phyloP scores from a whole-genome alignment of 2,888 invertebrate genomes.

The Cephus rjabovi region DNA sequence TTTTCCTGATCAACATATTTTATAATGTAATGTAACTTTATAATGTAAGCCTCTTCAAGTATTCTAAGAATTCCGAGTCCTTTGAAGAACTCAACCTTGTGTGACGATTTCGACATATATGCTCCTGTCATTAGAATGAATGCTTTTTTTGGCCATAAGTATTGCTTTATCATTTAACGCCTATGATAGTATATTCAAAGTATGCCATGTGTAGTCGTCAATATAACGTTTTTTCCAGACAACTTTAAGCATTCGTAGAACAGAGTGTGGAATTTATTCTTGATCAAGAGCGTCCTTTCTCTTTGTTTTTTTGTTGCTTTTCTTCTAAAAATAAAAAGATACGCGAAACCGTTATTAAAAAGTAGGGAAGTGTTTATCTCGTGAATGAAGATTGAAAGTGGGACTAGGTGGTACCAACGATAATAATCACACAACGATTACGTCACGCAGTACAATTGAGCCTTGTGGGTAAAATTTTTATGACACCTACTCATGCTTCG shows the following conservation, averaged over 20 bases:
- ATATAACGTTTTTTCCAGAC: not conserved
- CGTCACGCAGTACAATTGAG: not conserved
- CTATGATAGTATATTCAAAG: not conserved
- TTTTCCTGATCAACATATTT: not conserved
- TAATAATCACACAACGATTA: not conserved
- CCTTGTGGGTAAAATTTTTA: not conserved
- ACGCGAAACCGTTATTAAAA: not conserved
- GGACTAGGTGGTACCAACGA: not conserved
- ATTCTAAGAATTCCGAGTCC: not conserved
- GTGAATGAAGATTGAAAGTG: no score
- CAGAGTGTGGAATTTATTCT: not conserved
- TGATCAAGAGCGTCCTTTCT: not conserved
- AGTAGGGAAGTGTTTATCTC: not conserved
- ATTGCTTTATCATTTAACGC: not conserved
- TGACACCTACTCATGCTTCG: not conserved
- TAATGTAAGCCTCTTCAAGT: not conserved
- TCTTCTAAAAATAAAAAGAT: not conserved
- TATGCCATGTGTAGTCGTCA: not conserved
- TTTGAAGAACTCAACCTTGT: not conserved
- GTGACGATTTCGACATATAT: not conserved
- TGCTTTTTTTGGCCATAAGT: not conserved
- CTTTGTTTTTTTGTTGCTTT: no score
- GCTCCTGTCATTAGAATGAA: not conserved
- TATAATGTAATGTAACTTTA: not conserved
- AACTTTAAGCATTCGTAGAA: not conserved